These are phyloP conservation scores for Grapholita molesta DNA, from an alignment of 1,140 invertebrate species.

Conservation along the genomic window DNA sequence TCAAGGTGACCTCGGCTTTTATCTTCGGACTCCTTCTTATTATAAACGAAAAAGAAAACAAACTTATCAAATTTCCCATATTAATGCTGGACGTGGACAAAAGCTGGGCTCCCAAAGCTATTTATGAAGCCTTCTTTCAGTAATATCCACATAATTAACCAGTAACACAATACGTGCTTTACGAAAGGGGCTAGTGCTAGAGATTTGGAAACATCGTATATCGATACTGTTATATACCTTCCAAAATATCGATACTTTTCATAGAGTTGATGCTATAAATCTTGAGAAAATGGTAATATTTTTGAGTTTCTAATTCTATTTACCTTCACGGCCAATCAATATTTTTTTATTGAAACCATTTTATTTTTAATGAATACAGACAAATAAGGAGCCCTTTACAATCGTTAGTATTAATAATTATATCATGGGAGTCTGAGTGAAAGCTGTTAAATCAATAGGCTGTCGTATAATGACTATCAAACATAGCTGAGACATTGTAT, in stretches of 20 bases:
- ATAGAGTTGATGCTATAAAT: neutral
- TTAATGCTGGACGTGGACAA: neutral
- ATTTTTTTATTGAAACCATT: no score
- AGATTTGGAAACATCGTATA: neutral
- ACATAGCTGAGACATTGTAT: no score
- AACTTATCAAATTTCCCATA: neutral
- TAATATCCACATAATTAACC: conserved; percentile 10
- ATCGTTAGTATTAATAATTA: no score
- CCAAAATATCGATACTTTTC: neutral
- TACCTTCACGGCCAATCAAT: no score
- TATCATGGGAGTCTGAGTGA: no score
- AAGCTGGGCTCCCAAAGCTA: neutral
- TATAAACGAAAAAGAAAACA: neutral
- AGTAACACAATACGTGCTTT: conserved; percentile 1
- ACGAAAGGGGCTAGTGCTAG: neutral
- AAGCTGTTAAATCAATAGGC: no score
- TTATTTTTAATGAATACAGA: no score
- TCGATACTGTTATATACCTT: neutral
- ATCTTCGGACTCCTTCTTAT: neutral
- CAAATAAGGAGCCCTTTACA: no score
- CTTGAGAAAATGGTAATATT: neutral
- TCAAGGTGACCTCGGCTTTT: neutral
- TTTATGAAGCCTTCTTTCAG: neutral
- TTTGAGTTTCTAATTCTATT: neutral
- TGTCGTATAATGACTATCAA: no score